Base-by-base conservation (phyloP, 23 tunicate species). In the Trididemnum miniatum region DNA sequence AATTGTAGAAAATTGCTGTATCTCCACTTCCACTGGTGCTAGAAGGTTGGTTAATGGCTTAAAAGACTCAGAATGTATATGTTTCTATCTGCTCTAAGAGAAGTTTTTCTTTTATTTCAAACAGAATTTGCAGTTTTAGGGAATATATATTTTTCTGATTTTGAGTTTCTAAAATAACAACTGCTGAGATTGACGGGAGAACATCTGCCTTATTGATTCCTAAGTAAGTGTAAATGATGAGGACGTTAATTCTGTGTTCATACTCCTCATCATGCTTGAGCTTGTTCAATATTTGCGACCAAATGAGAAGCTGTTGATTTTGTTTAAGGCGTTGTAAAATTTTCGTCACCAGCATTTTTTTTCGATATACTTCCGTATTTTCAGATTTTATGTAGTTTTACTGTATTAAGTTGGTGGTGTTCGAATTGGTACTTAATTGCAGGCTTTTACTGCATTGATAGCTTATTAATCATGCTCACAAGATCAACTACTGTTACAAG, bases 21-120 rank as follows among this genome's bases (percentile, higher is more conserved):
- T 69, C 75, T 69, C 37, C 37, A 69, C 75, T 69, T 69, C 75
- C 31, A 69, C 75, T 69, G 75, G 38, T 69, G 75, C 75, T 69
- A 69, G 75, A 9, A 69, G 39, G 38, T 37, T 69, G 75, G 38
- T 69, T 69, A n/a, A 69, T 69, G 75, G 75, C 75, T 69, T 69
- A 69, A 69, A 69, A 69, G 38, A 69, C 4, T 31, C 37, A 69
- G 75, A 69, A 69, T 35, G 31, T 37, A 35, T n/a, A 69, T 69
- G n/a, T 69, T 69, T 69, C 37, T 69, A 69, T 69, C 38, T 69
- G 75, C 39, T 69, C 75, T 69, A 69, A 69, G 38, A 69, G 75
- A 25, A 69, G 37, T 69, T 69, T 69, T 69, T 69, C 75, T 69
- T 69, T 37, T 31, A 69, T 69, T 29, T 30, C 75, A 5, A 31